Percentiles rank a stretch among this genome's conserved stretches.
These are phyloP conservation scores for Scaptomyza montana DNA, from an alignment of 1,140 invertebrate species.

Conservation along the genomic window DNA sequence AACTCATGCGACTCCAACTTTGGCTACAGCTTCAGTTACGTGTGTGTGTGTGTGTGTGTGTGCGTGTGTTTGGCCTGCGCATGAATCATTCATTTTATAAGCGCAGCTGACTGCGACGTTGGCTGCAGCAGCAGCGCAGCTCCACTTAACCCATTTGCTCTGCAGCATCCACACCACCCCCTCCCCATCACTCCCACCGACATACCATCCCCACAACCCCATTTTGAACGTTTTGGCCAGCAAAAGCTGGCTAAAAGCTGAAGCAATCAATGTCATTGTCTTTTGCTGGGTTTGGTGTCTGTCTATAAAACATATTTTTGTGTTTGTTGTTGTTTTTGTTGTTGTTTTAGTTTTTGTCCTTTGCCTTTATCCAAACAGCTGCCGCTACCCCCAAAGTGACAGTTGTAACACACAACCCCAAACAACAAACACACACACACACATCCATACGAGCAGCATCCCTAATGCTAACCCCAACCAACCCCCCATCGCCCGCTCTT, in stretches of 20 bases:
- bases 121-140: slow-evolving; percentile 42
- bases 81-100: slow-evolving; percentile 78
- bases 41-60: slow-evolving; percentile 10
- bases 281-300: slow-evolving; percentile 31
- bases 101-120: slow-evolving; percentile 25
- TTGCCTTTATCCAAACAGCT: background rate
- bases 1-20: slow-evolving; percentile 19
- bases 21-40: slow-evolving; percentile 23
- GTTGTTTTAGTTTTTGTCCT: no score
- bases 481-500: background rate
- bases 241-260: slow-evolving; percentile 32
- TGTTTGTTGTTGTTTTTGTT: slow-evolving; percentile 19
- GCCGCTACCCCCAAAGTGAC: slow-evolving; percentile 2
- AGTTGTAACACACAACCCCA: slow-evolving; percentile 11
- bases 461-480: background rate
- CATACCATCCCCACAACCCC: no score
- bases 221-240: background rate
- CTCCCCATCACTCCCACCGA: background rate
- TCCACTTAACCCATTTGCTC: slow-evolving; percentile 72
- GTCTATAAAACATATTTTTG: slow-evolving; percentile 55
- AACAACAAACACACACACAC: background rate
- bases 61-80: slow-evolving; percentile 49
- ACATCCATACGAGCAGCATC: background rate
- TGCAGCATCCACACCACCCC: slow-evolving; percentile 14
- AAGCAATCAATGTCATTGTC: slow-evolving; percentile 70